phyloP scores from a whole-genome alignment of 1,140 invertebrate genomes.

The Danaus plexippus region DNA sequence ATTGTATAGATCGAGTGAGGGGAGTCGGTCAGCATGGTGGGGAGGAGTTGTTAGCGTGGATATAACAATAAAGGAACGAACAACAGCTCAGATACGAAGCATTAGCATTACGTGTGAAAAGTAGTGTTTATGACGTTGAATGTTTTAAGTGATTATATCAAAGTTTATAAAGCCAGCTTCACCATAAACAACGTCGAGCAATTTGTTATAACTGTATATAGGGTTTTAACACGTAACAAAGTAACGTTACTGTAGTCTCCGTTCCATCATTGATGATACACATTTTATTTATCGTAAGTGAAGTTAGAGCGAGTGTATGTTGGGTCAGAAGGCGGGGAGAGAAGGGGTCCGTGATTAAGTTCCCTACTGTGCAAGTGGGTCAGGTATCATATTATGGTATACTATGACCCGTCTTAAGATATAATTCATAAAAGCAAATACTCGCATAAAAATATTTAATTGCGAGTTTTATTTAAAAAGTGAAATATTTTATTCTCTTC shows the following conservation, averaged over 20 bases:
- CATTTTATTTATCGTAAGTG: too few species aligned
- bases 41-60: conserved; percentile 4
- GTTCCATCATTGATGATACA: too few species aligned
- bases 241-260: neutral
- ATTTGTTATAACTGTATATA: neutral
- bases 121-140: conserved; percentile 1
- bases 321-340: conserved; percentile 1
- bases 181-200: conserved; percentile 5
- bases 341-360: neutral
- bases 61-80: conserved; percentile 9
- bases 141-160: neutral
- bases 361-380: neutral
- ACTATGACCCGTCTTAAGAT: neutral
- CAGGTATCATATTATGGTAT: conserved; percentile 3
- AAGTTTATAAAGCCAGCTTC: neutral
- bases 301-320: neutral
- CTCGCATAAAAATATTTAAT: too few species aligned
- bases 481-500: too few species aligned
- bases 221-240: conserved; percentile 12
- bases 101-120: conserved; percentile 14
- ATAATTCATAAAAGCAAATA: too few species aligned
- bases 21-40: too few species aligned
- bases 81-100: conserved; percentile 12
- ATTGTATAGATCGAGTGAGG: too few species aligned
- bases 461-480: too few species aligned